Evolutionary conservation across 2,113 vertebrate genomes (phyloP), one percentile per base, ranked within the genome.

Genomic region (Chrysochloris asiatica): DNA sequence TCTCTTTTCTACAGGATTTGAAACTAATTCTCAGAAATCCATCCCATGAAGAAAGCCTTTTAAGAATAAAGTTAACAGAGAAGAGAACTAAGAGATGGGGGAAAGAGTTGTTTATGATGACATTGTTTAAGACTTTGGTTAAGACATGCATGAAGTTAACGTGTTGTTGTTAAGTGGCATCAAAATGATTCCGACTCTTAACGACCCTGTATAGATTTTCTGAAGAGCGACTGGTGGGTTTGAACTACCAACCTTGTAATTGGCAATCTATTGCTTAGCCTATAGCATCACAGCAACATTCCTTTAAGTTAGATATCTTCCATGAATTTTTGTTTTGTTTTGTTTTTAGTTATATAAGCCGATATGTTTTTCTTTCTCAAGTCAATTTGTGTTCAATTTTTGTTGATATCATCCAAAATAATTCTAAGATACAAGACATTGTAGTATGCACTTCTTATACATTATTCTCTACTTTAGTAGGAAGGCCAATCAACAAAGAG

Each of bases 351-450:
- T 63, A 54, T 17, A 47, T 33, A 36, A 87, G 36, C 63, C 67
- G 80, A 71, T 50, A 54, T 61, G 79, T 63, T 73, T 71, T 36
- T 86, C 19, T 67, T 77, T 79, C 8, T 83, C 77, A 86, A 71
- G 24, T 3, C 17, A 75, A 5, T 80, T 87, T 87, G 19, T 71
- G 6, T 33, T 76, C 19, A 6, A 11, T 76, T 43, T 30, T 73
- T 80, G 6, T n/a, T 8, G 90, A 7, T 67, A 92, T 86, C 67
- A 48, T 77, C 16, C 13, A 86, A 92, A 92, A 86, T 7, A 80
- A 54, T 69, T 67, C 19, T 80, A 50, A 52, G n/a, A 80, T 41
- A 56, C 33, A 30, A 80, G 41, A 22, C 83, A 56, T 73, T 93
- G 6, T 48, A 50, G 63, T 50, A 83, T 79, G 28, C 11, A 48